Conservation (phyloP, 1,140 invertebrate genomes). For the Pachyrhynchus sulphureomaculatus region DNA sequence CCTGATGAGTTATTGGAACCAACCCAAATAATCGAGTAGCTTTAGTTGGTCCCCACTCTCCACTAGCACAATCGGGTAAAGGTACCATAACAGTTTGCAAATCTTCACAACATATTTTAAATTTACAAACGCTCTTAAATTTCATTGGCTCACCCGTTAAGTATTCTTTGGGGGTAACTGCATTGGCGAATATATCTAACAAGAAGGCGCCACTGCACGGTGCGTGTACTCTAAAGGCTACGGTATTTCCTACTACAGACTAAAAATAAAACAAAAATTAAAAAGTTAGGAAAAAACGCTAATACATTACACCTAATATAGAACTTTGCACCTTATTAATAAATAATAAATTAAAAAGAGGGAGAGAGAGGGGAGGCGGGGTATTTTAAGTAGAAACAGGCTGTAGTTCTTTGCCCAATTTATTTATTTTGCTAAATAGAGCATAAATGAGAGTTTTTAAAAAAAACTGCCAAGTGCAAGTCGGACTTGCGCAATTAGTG, state of each 20-base stretch:
- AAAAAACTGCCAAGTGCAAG: too few relatives aligned
- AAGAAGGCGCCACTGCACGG: slow-evolving; percentile 91
- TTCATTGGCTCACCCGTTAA: slow-evolving; percentile 97
- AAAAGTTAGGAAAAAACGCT: too few relatives aligned
- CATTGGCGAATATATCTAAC: slow-evolving; percentile 98
- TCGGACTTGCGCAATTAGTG: too few relatives aligned
- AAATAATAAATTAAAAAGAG: too few relatives aligned
- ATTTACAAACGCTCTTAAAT: slow-evolving; percentile 99
- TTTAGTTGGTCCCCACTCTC: slow-evolving; percentile 98
- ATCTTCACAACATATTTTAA: slow-evolving; percentile 94
- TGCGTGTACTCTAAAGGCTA: slow-evolving; percentile 92
- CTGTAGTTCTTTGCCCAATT: too few relatives aligned
- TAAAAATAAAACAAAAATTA: slow-evolving; percentile 47
- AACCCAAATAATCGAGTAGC: slow-evolving; percentile 83
- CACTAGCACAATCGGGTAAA: slow-evolving; percentile 94
- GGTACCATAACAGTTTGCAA: slow-evolving; percentile 96
- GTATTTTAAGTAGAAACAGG: too few relatives aligned
- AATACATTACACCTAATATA: too few relatives aligned
- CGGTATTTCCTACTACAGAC: slow-evolving; percentile 86
- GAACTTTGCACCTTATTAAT: too few relatives aligned
- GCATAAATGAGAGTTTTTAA: too few relatives aligned
- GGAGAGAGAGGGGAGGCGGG: too few relatives aligned
- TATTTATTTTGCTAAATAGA: too few relatives aligned
- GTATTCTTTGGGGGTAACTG: slow-evolving; percentile 92
- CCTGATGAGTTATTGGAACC: slow-evolving; percentile 80